Base-by-base conservation (phyloP, 1,140 invertebrate genomes). In the Mercenaria mercenaria region DNA sequence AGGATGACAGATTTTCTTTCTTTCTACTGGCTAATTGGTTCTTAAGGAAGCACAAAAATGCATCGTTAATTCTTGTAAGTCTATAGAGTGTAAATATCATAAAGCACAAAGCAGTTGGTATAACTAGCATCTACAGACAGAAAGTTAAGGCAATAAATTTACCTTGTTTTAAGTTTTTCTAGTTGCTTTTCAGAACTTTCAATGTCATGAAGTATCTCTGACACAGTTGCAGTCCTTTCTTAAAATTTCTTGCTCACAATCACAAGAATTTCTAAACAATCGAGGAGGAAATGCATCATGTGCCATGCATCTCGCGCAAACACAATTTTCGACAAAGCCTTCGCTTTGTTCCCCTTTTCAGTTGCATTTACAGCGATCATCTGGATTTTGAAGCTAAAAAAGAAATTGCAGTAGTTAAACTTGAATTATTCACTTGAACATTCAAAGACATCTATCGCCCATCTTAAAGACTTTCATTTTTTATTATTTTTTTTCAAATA, bases 271-370 rank as follows among this genome's bases (percentile, higher is more conserved):
- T 11, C 11, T 32, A 83, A 29, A 8, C 37, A 15, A 43, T 83
- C 81, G 10, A 84, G 43, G 11, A 84, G 61, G 59, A 67, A 84
- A 69, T 84, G 81, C 0, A 67, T 0, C 59, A 84, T 67, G 26
- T 43, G 47, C 59, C 59, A 84, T 11, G 43, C 81, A 69, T 37
- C 34, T 23, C 47, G 41, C 8, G 81, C 10, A 26, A 1, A 0
- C 18, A 32, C 39, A 43, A 2, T 20, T n/a, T 26, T 34, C 10
- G 41, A 84, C 6, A 72, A 29, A 47, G 13, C 3, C 20, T 8
- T 39, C 13, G 81, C 81, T 50, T 84, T 84, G 29, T 84, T 84
- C 13, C 81, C 81, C 37, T 83, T 83, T 37, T 64, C 81, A 23
- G 34, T 64, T 34, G 32, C 8, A 43, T 56, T 64, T 13, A 64